Evolutionary conservation across 2,888 invertebrate genomes (phyloP).

Genomic region (Yponomeuta cagnagella): DNA sequence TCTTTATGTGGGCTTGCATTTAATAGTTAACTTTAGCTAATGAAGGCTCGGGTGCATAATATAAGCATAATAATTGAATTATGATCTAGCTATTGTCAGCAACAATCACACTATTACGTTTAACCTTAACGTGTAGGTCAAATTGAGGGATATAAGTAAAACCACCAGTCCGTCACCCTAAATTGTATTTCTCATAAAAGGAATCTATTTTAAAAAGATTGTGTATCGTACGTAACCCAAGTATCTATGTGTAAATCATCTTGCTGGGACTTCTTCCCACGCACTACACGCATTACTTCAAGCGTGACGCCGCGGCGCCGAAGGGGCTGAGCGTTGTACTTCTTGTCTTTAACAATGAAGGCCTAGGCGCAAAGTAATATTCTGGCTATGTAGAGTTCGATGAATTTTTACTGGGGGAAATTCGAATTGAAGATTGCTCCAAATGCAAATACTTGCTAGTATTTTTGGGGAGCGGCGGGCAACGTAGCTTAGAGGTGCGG

Average conservation of each 20-base stretch:
- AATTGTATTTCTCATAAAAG: conserved; percentile 1
- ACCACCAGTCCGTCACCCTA: conserved; percentile 9
- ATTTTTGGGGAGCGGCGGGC: conserved; percentile 11
- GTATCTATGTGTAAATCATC: conserved; percentile 62
- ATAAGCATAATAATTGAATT: conserved; percentile 18
- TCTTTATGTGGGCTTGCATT: conserved; percentile 29
- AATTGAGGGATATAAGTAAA: not conserved
- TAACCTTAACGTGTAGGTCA: not conserved
- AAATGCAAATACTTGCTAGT: conserved; percentile 16
- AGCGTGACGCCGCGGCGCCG: conserved; percentile 66
- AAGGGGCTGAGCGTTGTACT: conserved; percentile 67
- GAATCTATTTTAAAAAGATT: conserved; percentile 36
- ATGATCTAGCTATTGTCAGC: conserved; percentile 12
- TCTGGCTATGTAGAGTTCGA: conserved; percentile 1
- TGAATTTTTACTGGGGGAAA: conserved; percentile 6
- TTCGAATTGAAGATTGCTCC: conserved; percentile 11
- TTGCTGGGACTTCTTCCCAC: conserved; percentile 58
- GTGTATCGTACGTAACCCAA: conserved; percentile 71
- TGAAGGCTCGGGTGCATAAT: not conserved
- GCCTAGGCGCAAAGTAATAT: not conserved
- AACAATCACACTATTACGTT: not conserved
- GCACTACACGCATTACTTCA: conserved; percentile 57
- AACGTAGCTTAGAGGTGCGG: conserved; percentile 22
- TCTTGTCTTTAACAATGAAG: conserved; percentile 41
- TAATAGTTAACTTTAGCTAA: conserved; percentile 18